Evolutionary conservation across 2,888 invertebrate species (phyloP).

Genomic region (Helobdella robusta): DNA sequence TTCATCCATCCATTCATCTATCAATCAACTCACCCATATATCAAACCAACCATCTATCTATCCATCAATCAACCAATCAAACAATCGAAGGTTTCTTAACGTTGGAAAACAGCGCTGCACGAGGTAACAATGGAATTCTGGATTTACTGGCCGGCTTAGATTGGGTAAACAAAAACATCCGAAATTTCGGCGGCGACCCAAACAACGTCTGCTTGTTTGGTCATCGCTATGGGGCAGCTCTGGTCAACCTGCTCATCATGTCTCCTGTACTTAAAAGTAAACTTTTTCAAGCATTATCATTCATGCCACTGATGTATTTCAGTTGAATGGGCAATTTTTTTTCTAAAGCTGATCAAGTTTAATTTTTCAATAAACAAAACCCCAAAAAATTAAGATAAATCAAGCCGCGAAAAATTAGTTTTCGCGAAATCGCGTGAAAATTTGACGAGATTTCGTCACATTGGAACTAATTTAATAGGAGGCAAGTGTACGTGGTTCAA

Average conservation of each 20-base stretch:
- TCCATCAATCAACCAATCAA: background rate
- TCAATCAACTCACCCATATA: background rate
- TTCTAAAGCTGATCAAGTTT: too few species aligned
- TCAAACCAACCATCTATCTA: background rate
- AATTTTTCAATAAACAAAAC: too few species aligned
- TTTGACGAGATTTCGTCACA: too few species aligned
- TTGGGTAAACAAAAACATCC: slow-evolving; percentile 24
- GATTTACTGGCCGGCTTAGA: slow-evolving; percentile 20
- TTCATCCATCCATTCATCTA: background rate
- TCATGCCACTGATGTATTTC: too few species aligned
- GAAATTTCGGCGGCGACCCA: slow-evolving; percentile 13
- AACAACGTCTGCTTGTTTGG: slow-evolving; percentile 22
- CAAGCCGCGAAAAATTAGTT: too few species aligned
- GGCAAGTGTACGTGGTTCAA: too few species aligned
- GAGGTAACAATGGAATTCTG: slow-evolving; percentile 20
- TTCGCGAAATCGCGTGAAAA: too few species aligned
- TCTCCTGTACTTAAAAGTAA: slow-evolving; percentile 15
- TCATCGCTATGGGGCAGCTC: slow-evolving; percentile 13
- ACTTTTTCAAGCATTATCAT: background rate
- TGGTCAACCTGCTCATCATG: slow-evolving; percentile 20
- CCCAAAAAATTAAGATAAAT: too few species aligned
- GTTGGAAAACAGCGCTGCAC: slow-evolving; percentile 18
- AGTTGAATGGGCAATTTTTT: too few species aligned
- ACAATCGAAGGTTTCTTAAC: background rate
- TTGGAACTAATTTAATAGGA: too few species aligned